These are phyloP conservation scores for Pelecanoides urinatrix DNA, from an alignment of 2,113 vertebrate genomes.

Conservation along the genomic window DNA sequence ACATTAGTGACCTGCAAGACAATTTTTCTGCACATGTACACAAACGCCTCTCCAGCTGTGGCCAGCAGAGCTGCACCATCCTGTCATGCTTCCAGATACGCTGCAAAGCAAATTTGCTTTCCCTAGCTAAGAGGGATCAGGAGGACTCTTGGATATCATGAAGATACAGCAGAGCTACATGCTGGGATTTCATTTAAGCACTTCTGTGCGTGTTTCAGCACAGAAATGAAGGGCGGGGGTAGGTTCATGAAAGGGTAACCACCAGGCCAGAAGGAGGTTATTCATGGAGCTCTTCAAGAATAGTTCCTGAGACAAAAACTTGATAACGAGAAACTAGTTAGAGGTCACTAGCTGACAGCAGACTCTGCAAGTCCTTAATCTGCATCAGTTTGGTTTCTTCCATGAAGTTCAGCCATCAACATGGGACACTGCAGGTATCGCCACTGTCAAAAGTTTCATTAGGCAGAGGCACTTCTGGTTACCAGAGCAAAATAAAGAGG, in stretches of 20 bases:
- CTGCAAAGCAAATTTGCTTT: not conserved
- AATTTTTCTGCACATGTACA: not conserved
- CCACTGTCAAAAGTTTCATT: accelerated
- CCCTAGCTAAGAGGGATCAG: accelerated
- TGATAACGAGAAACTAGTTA: not conserved
- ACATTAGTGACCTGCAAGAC: not conserved
- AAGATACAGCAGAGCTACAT: not conserved
- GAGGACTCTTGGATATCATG: accelerated
- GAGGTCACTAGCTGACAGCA: not conserved
- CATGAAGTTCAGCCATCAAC: not conserved
- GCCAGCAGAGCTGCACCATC: not conserved
- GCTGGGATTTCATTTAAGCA: not conserved
- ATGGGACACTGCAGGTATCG: accelerated
- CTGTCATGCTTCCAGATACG: not conserved
- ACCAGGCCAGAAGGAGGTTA: not conserved
- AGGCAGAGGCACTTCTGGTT: not conserved
- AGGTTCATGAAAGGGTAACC: not conserved
- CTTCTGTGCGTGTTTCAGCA: accelerated
- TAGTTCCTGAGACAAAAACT: not conserved
- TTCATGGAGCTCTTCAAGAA: not conserved
- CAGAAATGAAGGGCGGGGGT: not conserved
- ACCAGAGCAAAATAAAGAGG: not conserved
- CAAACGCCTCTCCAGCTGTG: not conserved
- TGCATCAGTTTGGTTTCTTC: not conserved
- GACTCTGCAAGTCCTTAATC: not conserved